Percentiles rank a stretch among this genome's conserved stretches.
These are phyloP conservation scores for Ceratoteleas bidentatus DNA, from an alignment of 1,140 invertebrate species.

Conservation along the genomic window DNA sequence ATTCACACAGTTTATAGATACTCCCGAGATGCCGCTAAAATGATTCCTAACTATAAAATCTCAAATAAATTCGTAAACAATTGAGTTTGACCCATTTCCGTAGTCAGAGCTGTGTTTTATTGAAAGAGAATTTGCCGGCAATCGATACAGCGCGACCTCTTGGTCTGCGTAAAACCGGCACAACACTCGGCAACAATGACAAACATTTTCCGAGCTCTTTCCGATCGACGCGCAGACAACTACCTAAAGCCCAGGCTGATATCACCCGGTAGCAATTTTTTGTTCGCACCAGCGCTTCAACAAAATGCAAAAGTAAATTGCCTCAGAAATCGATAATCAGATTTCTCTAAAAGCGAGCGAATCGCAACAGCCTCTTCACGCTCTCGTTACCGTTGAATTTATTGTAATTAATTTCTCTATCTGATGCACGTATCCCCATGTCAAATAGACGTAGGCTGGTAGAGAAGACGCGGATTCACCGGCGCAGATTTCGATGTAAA, in stretches of 20 bases:
- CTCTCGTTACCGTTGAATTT: slow-evolving; percentile 80
- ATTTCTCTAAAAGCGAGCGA: slow-evolving; percentile 61
- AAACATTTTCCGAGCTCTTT: background rate
- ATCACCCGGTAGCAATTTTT: slow-evolving; percentile 41
- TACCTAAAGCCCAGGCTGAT: slow-evolving; percentile 27
- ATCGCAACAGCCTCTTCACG: slow-evolving; percentile 67
- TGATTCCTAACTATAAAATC: no score
- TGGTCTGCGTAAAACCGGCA: background rate
- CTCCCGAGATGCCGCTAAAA: no score
- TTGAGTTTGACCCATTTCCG: no score
- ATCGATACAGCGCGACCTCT: background rate
- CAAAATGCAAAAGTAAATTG: slow-evolving; percentile 60
- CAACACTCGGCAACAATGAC: background rate
- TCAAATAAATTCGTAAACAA: no score
- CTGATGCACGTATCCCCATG: slow-evolving; percentile 67
- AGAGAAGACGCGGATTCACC: slow-evolving; percentile 56
- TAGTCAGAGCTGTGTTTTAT: no score
- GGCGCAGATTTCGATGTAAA: slow-evolving; percentile 68
- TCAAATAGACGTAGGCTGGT: slow-evolving; percentile 68
- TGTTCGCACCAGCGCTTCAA: slow-evolving; percentile 49
- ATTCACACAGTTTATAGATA: no score
- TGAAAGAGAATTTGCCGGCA: no score
- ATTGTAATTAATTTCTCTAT: slow-evolving; percentile 82
- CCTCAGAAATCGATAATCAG: slow-evolving; percentile 65
- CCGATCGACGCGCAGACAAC: slow-evolving; percentile 17